phyloP scores from a whole-genome alignment of 2,113 vertebrate genomes.

The Regulus satrapa region DNA sequence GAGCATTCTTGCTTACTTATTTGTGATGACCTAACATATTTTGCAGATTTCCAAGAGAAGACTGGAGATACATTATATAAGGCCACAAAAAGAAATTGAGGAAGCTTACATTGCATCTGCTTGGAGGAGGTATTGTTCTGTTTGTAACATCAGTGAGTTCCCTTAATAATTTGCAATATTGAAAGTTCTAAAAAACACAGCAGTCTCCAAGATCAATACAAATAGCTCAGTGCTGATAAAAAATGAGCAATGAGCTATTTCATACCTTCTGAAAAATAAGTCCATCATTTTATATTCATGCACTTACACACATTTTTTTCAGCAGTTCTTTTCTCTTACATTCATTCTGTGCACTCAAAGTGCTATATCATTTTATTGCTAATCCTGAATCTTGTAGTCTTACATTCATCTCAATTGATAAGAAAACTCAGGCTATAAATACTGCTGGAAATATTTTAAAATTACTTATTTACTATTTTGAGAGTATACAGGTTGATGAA shows the following conservation, averaged over 20 bases:
- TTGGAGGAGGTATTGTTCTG: not conserved
- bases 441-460: not conserved
- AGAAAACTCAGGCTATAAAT: not conserved
- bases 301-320: not conserved
- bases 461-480: not conserved
- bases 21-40: not conserved
- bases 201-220: not conserved
- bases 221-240: not conserved
- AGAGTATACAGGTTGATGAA: not conserved
- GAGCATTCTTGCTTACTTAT: not conserved
- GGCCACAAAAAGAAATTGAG: not conserved
- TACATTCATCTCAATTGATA: not conserved
- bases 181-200: not conserved
- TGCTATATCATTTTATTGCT: not conserved
- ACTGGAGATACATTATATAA: not conserved
- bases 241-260: not conserved
- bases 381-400: not conserved
- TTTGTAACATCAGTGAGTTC: not conserved
- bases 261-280: not conserved
- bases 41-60: not conserved
- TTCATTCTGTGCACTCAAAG: not conserved
- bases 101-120: not conserved
- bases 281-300: not conserved
- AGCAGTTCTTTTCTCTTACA: not conserved
- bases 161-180: not conserved